These are phyloP conservation scores for Penelope pileata DNA, from an alignment of 2,113 vertebrate genomes.

Conservation along the genomic window DNA sequence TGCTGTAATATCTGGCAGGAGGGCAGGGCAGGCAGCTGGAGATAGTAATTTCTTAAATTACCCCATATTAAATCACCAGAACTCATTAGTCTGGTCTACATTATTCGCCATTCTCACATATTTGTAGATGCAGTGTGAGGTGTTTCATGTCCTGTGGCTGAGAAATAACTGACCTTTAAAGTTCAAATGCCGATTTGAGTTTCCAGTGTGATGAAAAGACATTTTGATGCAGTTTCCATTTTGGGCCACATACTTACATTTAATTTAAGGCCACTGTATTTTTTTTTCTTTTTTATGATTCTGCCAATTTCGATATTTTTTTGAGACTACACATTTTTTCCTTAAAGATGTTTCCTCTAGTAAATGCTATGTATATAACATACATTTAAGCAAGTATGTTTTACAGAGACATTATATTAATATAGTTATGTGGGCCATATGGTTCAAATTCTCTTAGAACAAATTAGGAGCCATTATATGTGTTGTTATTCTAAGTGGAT, in stretches of 20 bases:
- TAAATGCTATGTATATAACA: neutral
- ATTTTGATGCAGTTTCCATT: neutral
- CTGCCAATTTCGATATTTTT: neutral
- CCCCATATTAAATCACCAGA: neutral
- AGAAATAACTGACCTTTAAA: neutral
- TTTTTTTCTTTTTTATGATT: neutral
- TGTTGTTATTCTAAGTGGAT: slow-evolving; percentile 16
- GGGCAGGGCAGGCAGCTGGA: neutral
- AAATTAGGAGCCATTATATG: slow-evolving; percentile 24
- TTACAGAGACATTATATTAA: slow-evolving; percentile 23
- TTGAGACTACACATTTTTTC: neutral
- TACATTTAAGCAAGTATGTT: neutral
- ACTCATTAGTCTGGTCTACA: neutral
- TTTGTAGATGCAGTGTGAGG: neutral
- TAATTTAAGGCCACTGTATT: neutral
- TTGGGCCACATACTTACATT: neutral
- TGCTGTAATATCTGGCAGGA: neutral
- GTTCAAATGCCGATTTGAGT: neutral
- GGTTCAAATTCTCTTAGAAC: slow-evolving; percentile 45
- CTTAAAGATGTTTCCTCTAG: neutral
- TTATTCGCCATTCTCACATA: neutral
- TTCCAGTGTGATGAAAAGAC: neutral
- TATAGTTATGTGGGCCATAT: slow-evolving; percentile 22
- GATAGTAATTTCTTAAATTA: neutral
- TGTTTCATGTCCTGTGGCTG: slow-evolving; percentile 9